phyloP scores from a whole-genome alignment of 1,140 invertebrate species.

The Eufriesea mexicana region DNA sequence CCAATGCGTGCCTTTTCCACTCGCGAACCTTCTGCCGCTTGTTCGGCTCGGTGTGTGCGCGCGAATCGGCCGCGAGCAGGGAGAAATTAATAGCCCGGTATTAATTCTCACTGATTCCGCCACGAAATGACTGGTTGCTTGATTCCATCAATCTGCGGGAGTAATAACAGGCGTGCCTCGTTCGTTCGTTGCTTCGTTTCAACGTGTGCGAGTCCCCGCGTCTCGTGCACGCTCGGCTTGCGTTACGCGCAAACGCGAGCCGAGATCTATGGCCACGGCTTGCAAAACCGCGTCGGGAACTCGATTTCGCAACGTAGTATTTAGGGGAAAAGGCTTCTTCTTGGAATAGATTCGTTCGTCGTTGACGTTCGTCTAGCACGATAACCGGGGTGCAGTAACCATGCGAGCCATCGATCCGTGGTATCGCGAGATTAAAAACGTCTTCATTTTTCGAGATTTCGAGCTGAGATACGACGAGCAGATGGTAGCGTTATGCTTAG shows the following conservation, averaged over 20 bases:
- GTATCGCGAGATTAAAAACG: no score
- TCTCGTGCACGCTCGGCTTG: slow-evolving; percentile 32
- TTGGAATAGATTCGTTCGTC: background rate
- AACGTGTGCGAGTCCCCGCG: slow-evolving; percentile 26
- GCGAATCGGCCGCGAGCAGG: slow-evolving; percentile 51
- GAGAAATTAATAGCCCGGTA: slow-evolving; percentile 80
- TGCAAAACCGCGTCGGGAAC: background rate
- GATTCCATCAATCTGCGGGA: slow-evolving; percentile 79
- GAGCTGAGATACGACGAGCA: no score
- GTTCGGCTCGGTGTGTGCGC: background rate
- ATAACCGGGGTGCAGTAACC: no score
- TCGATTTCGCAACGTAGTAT: slow-evolving; percentile 4
- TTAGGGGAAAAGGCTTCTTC: background rate
- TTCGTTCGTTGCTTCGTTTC: background rate
- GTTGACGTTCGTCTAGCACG: no score
- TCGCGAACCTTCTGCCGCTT: background rate
- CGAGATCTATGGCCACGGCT: slow-evolving; percentile 30
- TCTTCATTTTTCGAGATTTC: no score
- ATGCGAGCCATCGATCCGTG: no score
- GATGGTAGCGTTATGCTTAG: no score
- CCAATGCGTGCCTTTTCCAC: slow-evolving; percentile 36
- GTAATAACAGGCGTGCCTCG: slow-evolving; percentile 77
- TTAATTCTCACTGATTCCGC: slow-evolving; percentile 80
- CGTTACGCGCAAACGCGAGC: slow-evolving; percentile 2
- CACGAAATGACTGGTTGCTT: slow-evolving; percentile 79